Conservation (phyloP, 2,797 vertebrate genomes). For the Triplophysa bombifrons region DNA sequence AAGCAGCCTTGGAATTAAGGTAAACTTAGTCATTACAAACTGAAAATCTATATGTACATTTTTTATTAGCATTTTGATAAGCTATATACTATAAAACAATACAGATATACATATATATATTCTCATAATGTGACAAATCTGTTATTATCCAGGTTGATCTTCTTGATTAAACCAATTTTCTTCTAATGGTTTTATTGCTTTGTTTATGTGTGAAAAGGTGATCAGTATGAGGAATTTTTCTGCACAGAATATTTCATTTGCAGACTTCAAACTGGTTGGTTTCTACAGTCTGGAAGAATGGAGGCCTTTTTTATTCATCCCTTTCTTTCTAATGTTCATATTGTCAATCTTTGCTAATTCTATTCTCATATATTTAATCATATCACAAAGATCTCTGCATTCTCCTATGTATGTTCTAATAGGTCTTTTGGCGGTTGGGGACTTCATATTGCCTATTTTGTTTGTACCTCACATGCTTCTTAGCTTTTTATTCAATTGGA, state of each 20-base stretch:
- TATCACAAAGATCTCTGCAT: constrained; percentile 60
- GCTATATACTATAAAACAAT: background rate
- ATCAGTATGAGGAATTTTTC: background rate
- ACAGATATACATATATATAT: background rate
- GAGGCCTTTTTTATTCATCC: constrained; percentile 60
- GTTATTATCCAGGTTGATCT: background rate
- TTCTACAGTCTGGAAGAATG: constrained; percentile 52
- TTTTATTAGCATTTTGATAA: background rate
- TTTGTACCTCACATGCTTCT: constrained; percentile 66
- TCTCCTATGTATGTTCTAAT: constrained; percentile 76
- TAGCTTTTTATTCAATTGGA: constrained; percentile 63
- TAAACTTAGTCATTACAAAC: background rate
- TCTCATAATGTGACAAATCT: background rate
- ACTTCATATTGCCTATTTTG: constrained; percentile 62
- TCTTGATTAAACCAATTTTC: background rate
- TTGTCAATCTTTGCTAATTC: constrained; percentile 63
- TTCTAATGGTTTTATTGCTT: background rate
- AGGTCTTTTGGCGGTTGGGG: constrained; percentile 59
- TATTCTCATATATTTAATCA: constrained; percentile 60
- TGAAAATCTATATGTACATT: background rate
- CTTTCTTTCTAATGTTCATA: constrained; percentile 54
- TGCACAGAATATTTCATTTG: constrained; percentile 51
- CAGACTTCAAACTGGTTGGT: constrained; percentile 49
- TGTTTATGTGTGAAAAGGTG: background rate
- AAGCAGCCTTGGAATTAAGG: background rate